Base-by-base conservation (phyloP, 2,797 vertebrate genomes). In the Hipposideros larvatus region DNA sequence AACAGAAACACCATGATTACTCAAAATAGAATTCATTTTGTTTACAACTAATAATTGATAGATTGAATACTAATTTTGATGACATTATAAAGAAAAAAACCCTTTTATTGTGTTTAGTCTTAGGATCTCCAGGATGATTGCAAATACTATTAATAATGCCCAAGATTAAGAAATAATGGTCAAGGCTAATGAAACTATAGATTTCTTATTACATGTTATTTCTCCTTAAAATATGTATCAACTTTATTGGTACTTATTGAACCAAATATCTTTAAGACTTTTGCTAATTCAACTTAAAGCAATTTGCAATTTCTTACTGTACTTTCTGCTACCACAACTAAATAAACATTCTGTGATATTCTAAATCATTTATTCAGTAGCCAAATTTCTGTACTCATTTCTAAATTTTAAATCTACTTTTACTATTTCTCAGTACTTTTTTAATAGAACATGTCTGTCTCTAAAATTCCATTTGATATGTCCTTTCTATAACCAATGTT, bases 241-340 rank as follows among this genome's bases (percentile, higher is more conserved):
- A 87, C 41, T 86, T n/a, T 94, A 75, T 93, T 89, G 31, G 28
- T 78, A 94, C n/a, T 74, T 96, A 96, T 88, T 74, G 31, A 97
- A 86, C 55, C 75, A 94, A 95, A 87, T 79, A 93, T 63, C 55
- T 88, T 88, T 87, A 80, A 87, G 37, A 87, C 59, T 89, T 94
- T 83, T 87, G 68, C 34, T 89, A 31, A 91, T 93, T 65, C 91
- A 46, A 68, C 73, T 90, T 70, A 90, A 88, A 87, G 11, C 43
- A 87, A 59, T 68, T 89, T 93, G 26, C 7, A 78, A 43, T 86
- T 11, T 82, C 41, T 93, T 80, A 90, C 10, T 94, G 31, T 95
- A 68, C 7, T 43, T 84, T 91, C 53, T 92, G 9, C 18, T 74
- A 86, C 43, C 53, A 70, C 22, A 74, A 73, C 14, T 78, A 82